Evolutionary conservation across 1,140 invertebrate species (phyloP).

Genomic region (Druon quercuslanigerum): DNA sequence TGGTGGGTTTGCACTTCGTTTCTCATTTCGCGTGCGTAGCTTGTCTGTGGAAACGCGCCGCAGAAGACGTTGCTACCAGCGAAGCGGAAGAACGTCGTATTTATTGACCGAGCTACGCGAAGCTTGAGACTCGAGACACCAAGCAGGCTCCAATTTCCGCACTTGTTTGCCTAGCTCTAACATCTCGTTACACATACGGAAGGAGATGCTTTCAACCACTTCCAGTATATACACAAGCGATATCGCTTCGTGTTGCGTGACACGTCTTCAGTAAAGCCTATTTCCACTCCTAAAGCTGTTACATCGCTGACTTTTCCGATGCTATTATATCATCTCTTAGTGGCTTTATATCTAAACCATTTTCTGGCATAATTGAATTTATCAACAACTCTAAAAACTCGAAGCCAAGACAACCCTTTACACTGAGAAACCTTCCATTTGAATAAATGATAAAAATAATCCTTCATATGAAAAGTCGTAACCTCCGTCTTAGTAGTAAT

Average conservation of each 20-base stretch:
- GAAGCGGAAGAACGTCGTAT: slow-evolving; percentile 28
- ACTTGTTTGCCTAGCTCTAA: slow-evolving; percentile 51
- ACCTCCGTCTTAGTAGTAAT: too few relatives aligned
- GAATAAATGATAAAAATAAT: too few relatives aligned
- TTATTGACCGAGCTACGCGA: slow-evolving; percentile 33
- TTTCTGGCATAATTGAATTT: too few relatives aligned
- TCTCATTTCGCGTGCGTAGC: slow-evolving; percentile 26
- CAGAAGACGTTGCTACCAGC: not conserved
- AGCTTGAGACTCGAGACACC: slow-evolving; percentile 31
- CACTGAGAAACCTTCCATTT: too few relatives aligned
- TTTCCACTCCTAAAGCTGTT: not conserved
- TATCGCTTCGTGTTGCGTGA: not conserved
- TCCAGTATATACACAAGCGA: not conserved
- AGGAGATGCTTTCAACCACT: slow-evolving; percentile 19
- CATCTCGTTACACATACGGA: slow-evolving; percentile 43
- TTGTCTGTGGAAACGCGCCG: not conserved
- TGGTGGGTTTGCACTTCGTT: slow-evolving; percentile 6
- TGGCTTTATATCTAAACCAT: too few relatives aligned
- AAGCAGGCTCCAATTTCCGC: slow-evolving; percentile 50
- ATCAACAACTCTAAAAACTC: too few relatives aligned
- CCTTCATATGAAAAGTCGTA: too few relatives aligned
- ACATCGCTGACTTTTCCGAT: too few relatives aligned
- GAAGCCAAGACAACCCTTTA: too few relatives aligned
- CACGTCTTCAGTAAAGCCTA: not conserved
- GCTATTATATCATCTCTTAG: too few relatives aligned